These are phyloP conservation scores for Benthosema pterotum DNA, from an alignment of 2,797 vertebrate species.

Conservation along the genomic window DNA sequence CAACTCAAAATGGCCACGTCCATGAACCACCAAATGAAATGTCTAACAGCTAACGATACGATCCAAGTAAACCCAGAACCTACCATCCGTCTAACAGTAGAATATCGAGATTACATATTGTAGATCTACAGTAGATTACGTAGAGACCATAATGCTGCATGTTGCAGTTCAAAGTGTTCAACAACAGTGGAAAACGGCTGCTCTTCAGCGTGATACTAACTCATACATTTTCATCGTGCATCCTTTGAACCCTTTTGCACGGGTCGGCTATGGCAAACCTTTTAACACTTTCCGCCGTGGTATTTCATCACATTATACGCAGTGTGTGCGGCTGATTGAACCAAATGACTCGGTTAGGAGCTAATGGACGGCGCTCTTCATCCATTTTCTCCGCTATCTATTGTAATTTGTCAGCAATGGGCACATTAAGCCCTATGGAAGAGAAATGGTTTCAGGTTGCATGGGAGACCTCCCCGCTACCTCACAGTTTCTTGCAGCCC, in stretches of 20 bases:
- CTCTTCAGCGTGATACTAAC: background rate
- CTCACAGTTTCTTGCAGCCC: background rate
- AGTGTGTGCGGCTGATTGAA: background rate
- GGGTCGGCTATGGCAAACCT: slow-evolving; percentile 1
- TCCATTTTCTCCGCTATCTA: slow-evolving; percentile 27
- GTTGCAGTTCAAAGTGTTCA: background rate
- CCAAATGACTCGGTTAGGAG: slow-evolving; percentile 17
- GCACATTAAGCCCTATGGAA: slow-evolving; percentile 15
- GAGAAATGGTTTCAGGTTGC: slow-evolving; percentile 13
- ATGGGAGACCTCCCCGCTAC: background rate
- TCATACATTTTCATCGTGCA: background rate
- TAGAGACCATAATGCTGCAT: background rate
- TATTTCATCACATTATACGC: slow-evolving; percentile 24
- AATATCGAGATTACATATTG: no score
- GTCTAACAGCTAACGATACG: no score
- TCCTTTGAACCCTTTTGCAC: background rate
- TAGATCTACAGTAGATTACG: no score
- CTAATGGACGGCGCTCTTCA: slow-evolving; percentile 29
- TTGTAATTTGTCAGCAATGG: slow-evolving; percentile 17
- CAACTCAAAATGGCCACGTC: no score
- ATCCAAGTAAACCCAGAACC: no score
- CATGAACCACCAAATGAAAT: no score
- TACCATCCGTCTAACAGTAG: no score
- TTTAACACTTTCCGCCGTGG: slow-evolving; percentile 14
- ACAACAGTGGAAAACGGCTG: background rate